These are phyloP conservation scores for Myripristis jacobus DNA, from an alignment of 2,797 vertebrate species.

Conservation along the genomic window DNA sequence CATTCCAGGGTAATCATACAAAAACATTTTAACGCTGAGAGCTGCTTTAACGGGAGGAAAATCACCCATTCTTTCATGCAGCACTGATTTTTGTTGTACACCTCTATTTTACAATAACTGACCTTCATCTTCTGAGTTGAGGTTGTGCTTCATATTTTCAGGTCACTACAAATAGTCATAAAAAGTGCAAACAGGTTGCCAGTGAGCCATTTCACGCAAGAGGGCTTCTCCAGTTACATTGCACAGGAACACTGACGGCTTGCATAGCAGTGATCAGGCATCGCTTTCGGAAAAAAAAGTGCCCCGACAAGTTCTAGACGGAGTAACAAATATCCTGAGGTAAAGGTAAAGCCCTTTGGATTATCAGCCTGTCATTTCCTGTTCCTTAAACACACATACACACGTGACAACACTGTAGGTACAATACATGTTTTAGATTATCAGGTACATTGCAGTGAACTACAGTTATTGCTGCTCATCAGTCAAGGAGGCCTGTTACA, in stretches of 20 bases:
- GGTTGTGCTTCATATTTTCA: neutral
- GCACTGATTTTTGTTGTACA: neutral
- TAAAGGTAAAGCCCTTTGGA: conserved; percentile 43
- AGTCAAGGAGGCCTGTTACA: neutral
- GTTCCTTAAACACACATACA: conserved; percentile 19
- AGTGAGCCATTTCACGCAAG: conserved; percentile 16
- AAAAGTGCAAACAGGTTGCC: neutral
- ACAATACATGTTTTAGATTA: conserved; percentile 12
- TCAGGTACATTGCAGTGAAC: neutral
- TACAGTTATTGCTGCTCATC: neutral
- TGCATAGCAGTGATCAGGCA: conserved; percentile 50
- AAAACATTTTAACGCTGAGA: neutral
- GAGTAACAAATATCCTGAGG: conserved; percentile 55
- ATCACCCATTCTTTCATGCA: conserved; percentile 14
- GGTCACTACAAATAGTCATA: neutral
- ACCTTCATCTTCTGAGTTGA: neutral
- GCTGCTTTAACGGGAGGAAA: neutral
- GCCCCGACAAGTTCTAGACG: conserved; percentile 58
- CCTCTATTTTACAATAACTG: conserved; percentile 4
- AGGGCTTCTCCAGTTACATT: conserved; percentile 36
- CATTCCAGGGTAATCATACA: neutral
- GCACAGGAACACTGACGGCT: conserved; percentile 13
- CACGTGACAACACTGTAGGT: neutral
- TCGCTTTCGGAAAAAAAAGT: conserved; percentile 25
- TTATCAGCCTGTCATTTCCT: conserved; percentile 21